A percentile compares a stretch with the other conserved stretches of the same genome.
Evolutionary conservation across 2,888 invertebrate species (phyloP).

Genomic region (Pammene fasciana): DNA sequence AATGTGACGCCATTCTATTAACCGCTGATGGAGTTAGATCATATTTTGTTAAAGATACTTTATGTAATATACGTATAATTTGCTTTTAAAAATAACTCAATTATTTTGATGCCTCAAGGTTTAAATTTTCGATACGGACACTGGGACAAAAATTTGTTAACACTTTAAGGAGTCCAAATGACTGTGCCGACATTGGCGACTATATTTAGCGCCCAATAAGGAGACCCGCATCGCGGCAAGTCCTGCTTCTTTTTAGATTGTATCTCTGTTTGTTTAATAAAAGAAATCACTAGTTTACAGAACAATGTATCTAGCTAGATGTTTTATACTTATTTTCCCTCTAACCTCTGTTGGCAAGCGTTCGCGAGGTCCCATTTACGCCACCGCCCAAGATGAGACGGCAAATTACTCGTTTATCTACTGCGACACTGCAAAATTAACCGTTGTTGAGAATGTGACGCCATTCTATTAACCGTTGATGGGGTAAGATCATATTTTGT

Average conservation of each 20-base stretch:
- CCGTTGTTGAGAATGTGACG: constrained; percentile 46
- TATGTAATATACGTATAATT: neutral
- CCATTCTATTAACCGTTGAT: constrained; percentile 32
- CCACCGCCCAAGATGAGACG: constrained; percentile 74
- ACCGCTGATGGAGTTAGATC: constrained; percentile 17
- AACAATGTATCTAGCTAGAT: neutral
- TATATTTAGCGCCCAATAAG: no score
- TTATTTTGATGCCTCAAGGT: no score
- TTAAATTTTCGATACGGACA: no score
- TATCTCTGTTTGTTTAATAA: no score
- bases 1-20: constrained; percentile 37
- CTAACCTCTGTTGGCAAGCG: constrained; percentile 51
- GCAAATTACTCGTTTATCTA: constrained; percentile 75
- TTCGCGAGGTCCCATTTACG: constrained; percentile 57
- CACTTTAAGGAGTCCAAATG: no score
- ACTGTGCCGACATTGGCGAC: no score
- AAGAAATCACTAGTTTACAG: no score
- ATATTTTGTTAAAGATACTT: constrained; percentile 3
- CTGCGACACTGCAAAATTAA: constrained; percentile 65
- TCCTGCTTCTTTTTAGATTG: no score
- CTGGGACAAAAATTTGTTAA: no score
- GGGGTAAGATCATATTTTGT: constrained; percentile 16
- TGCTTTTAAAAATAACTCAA: no score
- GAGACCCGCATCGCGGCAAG: no score
- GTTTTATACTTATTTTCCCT: constrained; percentile 1